phyloP scores from a whole-genome alignment of 2,113 vertebrate genomes.

The Ictalurus punctatus region DNA sequence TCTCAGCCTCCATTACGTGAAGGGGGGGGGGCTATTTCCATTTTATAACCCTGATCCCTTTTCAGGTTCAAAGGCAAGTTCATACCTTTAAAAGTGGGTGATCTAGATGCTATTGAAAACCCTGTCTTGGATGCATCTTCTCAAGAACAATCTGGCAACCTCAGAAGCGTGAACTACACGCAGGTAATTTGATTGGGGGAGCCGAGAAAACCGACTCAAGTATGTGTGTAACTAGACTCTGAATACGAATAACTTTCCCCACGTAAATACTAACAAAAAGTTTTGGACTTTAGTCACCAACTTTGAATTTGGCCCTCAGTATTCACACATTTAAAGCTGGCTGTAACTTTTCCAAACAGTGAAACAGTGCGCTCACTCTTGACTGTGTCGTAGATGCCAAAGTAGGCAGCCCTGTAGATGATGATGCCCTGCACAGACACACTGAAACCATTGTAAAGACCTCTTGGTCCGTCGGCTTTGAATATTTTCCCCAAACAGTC shows the following conservation, averaged over 20 bases:
- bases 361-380: conserved; percentile 6
- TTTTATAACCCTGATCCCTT: background rate
- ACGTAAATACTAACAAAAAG: background rate
- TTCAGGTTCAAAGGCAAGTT: background rate
- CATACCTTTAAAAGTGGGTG: background rate
- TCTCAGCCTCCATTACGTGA: no score
- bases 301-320: background rate
- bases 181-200: background rate
- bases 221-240: background rate
- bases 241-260: background rate
- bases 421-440: conserved; percentile 34
- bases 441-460: conserved; percentile 26
- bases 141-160: background rate
- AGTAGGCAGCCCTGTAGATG: conserved; percentile 42
- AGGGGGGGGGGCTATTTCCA: background rate
- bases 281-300: background rate
- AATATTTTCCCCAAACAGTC: conserved; percentile 31
- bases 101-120: background rate
- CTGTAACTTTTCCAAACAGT: background rate
- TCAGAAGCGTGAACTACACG: background rate
- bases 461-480: conserved; percentile 25
- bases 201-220: background rate
- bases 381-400: conserved; percentile 34
- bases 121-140: background rate
- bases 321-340: background rate